These are phyloP conservation scores for Chymomyza amoena DNA, from an alignment of 2,888 invertebrate genomes.

Conservation along the genomic window DNA sequence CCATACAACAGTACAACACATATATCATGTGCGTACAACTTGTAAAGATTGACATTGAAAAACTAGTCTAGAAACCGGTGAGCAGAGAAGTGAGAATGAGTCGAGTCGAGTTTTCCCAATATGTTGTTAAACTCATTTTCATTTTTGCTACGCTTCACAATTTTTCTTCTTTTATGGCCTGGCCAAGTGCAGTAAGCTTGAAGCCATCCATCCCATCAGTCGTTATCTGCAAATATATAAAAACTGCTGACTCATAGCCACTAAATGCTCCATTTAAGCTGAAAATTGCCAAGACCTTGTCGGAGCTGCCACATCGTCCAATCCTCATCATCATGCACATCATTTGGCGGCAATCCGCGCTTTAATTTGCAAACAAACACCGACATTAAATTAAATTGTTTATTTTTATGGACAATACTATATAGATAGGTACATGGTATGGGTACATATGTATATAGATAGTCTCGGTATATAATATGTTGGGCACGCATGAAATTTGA, in stretches of 20 bases:
- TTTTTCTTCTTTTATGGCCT: constrained; percentile 1
- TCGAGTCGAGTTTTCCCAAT: constrained; percentile 46
- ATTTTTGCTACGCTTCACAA: background rate
- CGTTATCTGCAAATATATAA: background rate
- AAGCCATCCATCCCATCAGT: background rate
- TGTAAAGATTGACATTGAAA: constrained; percentile 70
- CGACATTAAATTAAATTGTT: constrained; percentile 52
- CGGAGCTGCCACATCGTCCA: background rate
- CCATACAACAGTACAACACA: background rate
- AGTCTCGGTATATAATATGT: background rate
- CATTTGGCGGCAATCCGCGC: constrained; percentile 2
- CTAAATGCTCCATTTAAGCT: constrained; percentile 41
- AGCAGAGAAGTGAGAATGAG: constrained; percentile 41
- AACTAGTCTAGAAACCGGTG: constrained; percentile 20
- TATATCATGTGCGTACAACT: constrained; percentile 20
- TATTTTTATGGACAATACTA: background rate
- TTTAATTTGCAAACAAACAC: constrained; percentile 31
- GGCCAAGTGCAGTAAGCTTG: background rate
- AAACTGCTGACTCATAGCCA: constrained; percentile 37
- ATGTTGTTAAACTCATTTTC: constrained; percentile 30
- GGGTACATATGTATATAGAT: background rate
- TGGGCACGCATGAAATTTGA: background rate
- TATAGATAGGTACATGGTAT: background rate
- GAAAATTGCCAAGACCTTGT: constrained; percentile 35
- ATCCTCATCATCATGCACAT: background rate